Evolutionary conservation across 2,888 invertebrate species (phyloP), one percentile per base, ranked within the genome.

Genomic region (Troides oblongomaculatus): DNA sequence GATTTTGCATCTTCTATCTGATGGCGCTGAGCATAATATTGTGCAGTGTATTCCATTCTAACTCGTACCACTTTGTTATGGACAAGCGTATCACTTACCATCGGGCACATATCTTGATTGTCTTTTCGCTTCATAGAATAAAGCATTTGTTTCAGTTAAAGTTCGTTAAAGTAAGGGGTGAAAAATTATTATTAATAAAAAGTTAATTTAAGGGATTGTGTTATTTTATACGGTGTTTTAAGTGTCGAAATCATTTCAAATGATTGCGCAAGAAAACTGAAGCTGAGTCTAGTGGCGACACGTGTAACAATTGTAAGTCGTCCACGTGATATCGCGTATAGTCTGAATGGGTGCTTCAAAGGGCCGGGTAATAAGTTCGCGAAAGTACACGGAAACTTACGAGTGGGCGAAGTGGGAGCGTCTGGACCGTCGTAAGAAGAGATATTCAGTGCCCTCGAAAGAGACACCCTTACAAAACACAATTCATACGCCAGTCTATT

Each of bases 271-370:
- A 50, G 50, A 50, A 50, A 50, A 50, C 50, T 12, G 18, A 21
- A 21, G 21, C 7, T 57, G 21, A 5, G n/a, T 57, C 62, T 58
- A 23, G 58, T 21, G 58, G 63, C n/a, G 17, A 58, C 50, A 63
- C 30, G 46, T 14, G 36, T 30, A 58, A 36, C 46, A 56, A 50
- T 23, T 23, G 36, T 53, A n/a, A 25, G 64, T 36, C 64, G 60
- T 25, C 60, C 43, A 62, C 62, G 46, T 30, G 53, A 57, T 43
- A 58, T 58, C 50, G 43, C 50, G 57, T 23, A 43, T 56, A 53
- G 60, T 39, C 69, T 69, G 64, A 57, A 69, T 60, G 60, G 69
- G 46, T 56, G 23, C 61, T 67, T 50, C 50, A 68, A 69, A 64
- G 43, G 64, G 61, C 64, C 36, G 25, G 60, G 64, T 56, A 68